Conservation (phyloP, 2,113 vertebrate genomes). For the Rhizomys pruinosus region DNA sequence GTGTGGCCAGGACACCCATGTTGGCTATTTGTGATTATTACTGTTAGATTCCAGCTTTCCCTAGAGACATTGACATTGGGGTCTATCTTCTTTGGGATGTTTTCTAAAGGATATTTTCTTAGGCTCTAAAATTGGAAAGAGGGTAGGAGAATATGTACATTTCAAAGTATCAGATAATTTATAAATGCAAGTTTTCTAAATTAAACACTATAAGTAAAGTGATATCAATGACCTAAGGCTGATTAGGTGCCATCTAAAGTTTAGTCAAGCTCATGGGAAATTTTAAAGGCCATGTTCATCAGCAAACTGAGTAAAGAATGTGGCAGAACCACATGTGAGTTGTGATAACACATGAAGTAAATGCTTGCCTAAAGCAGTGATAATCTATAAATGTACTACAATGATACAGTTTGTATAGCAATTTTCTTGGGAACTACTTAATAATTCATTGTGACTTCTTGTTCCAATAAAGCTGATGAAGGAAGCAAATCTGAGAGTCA, state of each 20-base stretch:
- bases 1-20: neutral
- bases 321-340: neutral
- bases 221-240: neutral
- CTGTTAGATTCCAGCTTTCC: neutral
- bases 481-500: neutral
- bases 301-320: neutral
- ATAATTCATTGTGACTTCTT: constrained; percentile 15
- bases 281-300: neutral
- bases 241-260: neutral
- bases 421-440: neutral
- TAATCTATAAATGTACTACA: neutral
- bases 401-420: neutral
- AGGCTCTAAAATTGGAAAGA: constrained; percentile 2
- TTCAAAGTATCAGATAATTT: neutral
- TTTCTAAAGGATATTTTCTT: neutral
- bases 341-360: neutral
- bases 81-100: neutral
- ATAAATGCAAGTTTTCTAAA: constrained; percentile 3
- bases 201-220: neutral
- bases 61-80: neutral
- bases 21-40: neutral
- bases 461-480: neutral
- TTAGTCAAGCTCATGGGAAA: neutral
- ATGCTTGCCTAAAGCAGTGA: neutral
- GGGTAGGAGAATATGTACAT: neutral